phyloP scores from a whole-genome alignment of 2,888 invertebrate species.

The Phorcus lineatus region DNA sequence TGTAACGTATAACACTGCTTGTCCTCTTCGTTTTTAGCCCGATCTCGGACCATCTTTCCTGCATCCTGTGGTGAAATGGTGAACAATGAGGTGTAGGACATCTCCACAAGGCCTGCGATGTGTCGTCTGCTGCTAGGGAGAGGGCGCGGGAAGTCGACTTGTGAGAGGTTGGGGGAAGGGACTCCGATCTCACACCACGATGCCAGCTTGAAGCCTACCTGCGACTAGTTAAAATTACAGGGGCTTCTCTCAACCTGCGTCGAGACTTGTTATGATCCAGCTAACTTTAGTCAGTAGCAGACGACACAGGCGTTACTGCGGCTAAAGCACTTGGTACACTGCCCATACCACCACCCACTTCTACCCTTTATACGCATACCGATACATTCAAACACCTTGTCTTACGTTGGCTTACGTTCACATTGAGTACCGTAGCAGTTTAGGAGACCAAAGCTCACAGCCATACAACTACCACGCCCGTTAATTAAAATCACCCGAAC shows the following conservation, averaged over 20 bases:
- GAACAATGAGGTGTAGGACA: constrained; percentile 61
- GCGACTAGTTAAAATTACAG: not conserved
- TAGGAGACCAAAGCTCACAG: no score
- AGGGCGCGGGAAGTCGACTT: not conserved
- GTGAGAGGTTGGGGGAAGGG: constrained; percentile 9
- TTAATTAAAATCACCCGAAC: no score
- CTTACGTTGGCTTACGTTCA: not conserved
- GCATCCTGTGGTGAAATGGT: constrained; percentile 63
- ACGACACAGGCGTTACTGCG: not conserved
- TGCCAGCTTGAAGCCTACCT: constrained; percentile 26
- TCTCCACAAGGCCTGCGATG: constrained; percentile 14
- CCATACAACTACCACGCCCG: no score
- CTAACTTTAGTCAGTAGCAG: not conserved
- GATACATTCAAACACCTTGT: not conserved
- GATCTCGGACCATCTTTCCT: constrained; percentile 51
- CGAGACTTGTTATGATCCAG: not conserved
- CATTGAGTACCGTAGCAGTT: not conserved
- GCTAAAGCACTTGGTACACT: not conserved
- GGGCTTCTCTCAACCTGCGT: not conserved
- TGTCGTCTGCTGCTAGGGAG: not conserved
- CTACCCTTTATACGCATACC: not conserved
- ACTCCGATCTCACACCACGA: constrained; percentile 29
- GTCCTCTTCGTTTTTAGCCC: constrained; percentile 50
- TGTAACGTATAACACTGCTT: constrained; percentile 64
- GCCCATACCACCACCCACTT: not conserved